Base-by-base conservation (phyloP, 2,113 vertebrate species). In the Gadus chalcogrammus region DNA sequence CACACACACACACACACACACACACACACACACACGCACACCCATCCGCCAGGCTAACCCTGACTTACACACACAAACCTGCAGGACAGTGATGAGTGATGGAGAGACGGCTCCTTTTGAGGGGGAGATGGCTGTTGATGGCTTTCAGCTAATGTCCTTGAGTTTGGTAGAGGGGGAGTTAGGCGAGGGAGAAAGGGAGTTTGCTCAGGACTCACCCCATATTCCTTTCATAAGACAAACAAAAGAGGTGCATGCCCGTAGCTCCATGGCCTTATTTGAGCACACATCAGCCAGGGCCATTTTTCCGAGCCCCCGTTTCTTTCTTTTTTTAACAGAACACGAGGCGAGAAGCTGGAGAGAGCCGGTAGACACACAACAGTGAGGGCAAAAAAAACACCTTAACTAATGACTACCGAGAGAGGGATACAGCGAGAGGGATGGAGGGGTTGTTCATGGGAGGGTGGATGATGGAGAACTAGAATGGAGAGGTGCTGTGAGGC, bases 81-180 rank as follows among this genome's bases (percentile, higher is more conserved):
- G 31, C 5, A 31, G 31, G 4, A 31, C 31, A 31, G 31, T 4
- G 74, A 85, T 71, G 65, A 85, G 72, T 67, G 70, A 81, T 85
- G 84, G 84, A 83, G 79, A 81, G 81, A 85, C 81, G 27, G 72
- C 76, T 82, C 58, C 78, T 4, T 31, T 31, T 31, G 31, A 31
- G 5, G 31, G 31, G 5, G 31, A 31, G 31, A 31, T 31, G 5
- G 31, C 2, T 31, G 31, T 31, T 31, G 31, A 31, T 31, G 31
- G 31, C 31, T 80, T 80, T 84, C 74, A 84, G 69, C 70, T 28
- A 70, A 81, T 79, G 69, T 83, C 80, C 86, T 89, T 61, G 70
- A 83, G 82, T 80, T 80, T 75, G 70, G 72, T 65, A 69, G 48
- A 61, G 60, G 55, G 67, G 22, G 22, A 77, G 59, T 58, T 67